Evolutionary conservation across 2,797 vertebrate genomes (phyloP).

Genomic region (Halcyon badia): DNA sequence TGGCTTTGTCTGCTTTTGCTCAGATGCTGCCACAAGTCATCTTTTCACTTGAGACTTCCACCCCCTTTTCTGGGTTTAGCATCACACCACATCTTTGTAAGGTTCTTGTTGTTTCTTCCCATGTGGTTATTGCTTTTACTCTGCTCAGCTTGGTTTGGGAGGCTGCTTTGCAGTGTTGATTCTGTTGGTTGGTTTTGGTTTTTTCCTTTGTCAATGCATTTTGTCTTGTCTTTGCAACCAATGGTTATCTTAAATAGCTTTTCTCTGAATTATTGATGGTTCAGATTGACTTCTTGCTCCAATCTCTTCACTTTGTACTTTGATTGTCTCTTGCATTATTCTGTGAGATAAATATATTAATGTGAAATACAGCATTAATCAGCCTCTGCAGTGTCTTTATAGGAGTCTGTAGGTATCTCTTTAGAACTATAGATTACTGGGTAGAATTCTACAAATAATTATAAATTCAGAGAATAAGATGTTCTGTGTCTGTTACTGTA

Average conservation of each 20-base stretch:
- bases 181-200: neutral
- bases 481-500: neutral
- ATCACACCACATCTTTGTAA: rapidly evolving
- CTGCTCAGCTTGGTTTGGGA: neutral
- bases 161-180: neutral
- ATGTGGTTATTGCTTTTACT: neutral
- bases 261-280: constrained; percentile 48
- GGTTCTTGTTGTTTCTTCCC: neutral
- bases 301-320: neutral
- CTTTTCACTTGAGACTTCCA: neutral
- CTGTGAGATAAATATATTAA: neutral
- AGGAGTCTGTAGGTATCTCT: neutral
- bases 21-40: rapidly evolving
- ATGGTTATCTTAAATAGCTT: constrained; percentile 29
- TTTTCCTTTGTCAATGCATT: neutral
- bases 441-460: neutral
- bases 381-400: neutral
- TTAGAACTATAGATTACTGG: neutral
- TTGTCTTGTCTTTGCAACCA: constrained; percentile 28
- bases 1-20: neutral
- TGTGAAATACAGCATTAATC: neutral
- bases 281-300: neutral
- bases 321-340: neutral
- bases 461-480: neutral
- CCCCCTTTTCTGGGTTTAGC: neutral